A percentile compares a stretch with the other conserved stretches of the same genome.
Conservation (phyloP, 2,113 vertebrate species). For the Hucho hucho region DNA sequence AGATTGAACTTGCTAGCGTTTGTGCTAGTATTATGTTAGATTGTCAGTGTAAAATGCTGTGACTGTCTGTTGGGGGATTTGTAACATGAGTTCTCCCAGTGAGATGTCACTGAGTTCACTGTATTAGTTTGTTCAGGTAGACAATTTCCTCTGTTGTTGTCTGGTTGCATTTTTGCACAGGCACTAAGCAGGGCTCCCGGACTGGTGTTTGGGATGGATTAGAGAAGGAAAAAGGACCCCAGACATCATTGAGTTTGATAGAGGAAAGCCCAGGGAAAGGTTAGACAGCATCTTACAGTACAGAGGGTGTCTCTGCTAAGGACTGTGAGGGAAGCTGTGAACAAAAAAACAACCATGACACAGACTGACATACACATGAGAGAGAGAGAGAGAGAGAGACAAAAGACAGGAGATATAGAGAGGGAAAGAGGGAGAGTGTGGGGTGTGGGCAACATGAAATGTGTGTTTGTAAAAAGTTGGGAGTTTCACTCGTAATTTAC, state of each 20-base stretch:
- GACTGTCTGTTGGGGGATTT: too few species aligned
- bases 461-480: too few species aligned
- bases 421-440: too few species aligned
- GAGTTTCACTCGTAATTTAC: too few species aligned
- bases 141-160: not conserved
- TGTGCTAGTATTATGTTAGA: too few species aligned
- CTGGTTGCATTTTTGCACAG: not conserved
- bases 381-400: too few species aligned
- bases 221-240: conserved; percentile 44
- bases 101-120: too few species aligned
- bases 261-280: conserved; percentile 22
- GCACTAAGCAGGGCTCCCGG: conserved; percentile 22
- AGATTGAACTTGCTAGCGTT: conserved; percentile 8
- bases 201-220: conserved; percentile 31
- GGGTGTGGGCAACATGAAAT: too few species aligned
- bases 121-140: not conserved
- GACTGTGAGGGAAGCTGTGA: not conserved
- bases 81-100: too few species aligned
- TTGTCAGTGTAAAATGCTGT: too few species aligned
- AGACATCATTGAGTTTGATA: conserved; percentile 48
- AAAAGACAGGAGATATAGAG: too few species aligned
- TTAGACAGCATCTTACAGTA: conserved; percentile 38
- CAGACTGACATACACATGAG: not conserved
- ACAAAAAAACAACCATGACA: not conserved
- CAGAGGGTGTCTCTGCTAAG: not conserved